Evolutionary conservation across 2,113 vertebrate genomes (phyloP).

Genomic region (Ursus arctos): DNA sequence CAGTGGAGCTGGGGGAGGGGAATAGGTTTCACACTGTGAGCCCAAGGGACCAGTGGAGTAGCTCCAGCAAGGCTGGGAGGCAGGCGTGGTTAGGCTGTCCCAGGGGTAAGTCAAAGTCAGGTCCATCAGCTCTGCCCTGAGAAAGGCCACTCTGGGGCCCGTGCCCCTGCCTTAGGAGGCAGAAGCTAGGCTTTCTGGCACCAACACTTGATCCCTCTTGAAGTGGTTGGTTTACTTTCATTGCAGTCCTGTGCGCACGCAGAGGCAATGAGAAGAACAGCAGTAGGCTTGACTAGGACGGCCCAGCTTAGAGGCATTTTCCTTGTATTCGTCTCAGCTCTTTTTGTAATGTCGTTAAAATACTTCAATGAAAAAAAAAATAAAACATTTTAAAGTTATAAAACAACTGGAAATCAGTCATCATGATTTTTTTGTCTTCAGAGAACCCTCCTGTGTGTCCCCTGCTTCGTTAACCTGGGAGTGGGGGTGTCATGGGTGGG

Average conservation of each 20-base stretch:
- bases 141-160: not conserved
- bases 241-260: not conserved
- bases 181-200: not conserved
- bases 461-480: not conserved
- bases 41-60: not conserved
- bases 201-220: not conserved
- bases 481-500: not conserved
- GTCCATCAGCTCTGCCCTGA: not conserved
- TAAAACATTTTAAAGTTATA: conserved; percentile 3
- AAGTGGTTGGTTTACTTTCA: not conserved
- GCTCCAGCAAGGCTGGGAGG: not conserved
- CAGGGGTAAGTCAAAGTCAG: not conserved
- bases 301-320: not conserved
- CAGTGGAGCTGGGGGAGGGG: not conserved
- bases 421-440: not conserved
- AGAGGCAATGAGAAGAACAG: not conserved
- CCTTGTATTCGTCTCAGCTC: not conserved
- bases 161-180: not conserved
- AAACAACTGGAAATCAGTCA: not conserved
- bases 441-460: not conserved
- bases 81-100: not conserved
- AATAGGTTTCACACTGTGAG: not conserved
- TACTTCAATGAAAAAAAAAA: not conserved
- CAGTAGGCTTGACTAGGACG: not conserved
- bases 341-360: not conserved